Conservation (phyloP, 2,797 vertebrate genomes). For the Steatocranus sp. region DNA sequence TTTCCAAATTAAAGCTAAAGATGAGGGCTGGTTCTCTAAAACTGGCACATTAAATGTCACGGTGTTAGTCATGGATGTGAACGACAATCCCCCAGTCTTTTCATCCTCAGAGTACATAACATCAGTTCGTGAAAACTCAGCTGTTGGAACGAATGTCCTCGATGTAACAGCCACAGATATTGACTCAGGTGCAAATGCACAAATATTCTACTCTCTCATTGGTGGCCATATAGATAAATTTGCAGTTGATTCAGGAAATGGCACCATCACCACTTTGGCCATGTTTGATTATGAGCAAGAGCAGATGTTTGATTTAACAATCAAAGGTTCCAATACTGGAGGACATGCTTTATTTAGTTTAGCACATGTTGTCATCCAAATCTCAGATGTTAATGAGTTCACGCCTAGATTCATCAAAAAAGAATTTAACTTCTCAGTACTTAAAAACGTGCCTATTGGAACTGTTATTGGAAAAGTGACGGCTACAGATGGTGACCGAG, state of each 20-base stretch:
- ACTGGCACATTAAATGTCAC: slow-evolving; percentile 60
- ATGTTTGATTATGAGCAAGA: slow-evolving; percentile 76
- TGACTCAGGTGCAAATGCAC: slow-evolving; percentile 67
- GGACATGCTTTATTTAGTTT: slow-evolving; percentile 59
- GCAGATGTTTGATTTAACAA: slow-evolving; percentile 66
- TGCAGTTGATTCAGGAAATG: slow-evolving; percentile 64
- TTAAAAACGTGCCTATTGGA: slow-evolving; percentile 64
- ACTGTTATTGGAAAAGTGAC: slow-evolving; percentile 64
- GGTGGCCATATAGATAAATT: slow-evolving; percentile 70
- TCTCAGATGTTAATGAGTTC: slow-evolving; percentile 75
- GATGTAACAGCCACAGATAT: slow-evolving; percentile 61
- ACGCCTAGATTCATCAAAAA: slow-evolving; percentile 61
- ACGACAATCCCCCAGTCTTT: slow-evolving; percentile 77
- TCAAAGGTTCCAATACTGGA: slow-evolving; percentile 68
- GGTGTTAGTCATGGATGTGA: slow-evolving; percentile 70
- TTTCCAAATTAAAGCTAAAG: slow-evolving; percentile 61
- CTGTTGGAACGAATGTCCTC: slow-evolving; percentile 58
- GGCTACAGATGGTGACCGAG: slow-evolving; percentile 72
- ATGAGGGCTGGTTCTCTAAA: slow-evolving; percentile 71
- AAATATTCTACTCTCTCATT: slow-evolving; percentile 70
- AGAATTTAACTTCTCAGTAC: slow-evolving; percentile 66
- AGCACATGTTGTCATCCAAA: slow-evolving; percentile 62
- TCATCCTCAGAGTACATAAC: slow-evolving; percentile 43
- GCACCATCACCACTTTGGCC: slow-evolving; percentile 62
- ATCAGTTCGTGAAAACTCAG: slow-evolving; percentile 69